These are phyloP conservation scores for Sphecodes monilicornis DNA, from an alignment of 2,888 invertebrate species.

Conservation along the genomic window DNA sequence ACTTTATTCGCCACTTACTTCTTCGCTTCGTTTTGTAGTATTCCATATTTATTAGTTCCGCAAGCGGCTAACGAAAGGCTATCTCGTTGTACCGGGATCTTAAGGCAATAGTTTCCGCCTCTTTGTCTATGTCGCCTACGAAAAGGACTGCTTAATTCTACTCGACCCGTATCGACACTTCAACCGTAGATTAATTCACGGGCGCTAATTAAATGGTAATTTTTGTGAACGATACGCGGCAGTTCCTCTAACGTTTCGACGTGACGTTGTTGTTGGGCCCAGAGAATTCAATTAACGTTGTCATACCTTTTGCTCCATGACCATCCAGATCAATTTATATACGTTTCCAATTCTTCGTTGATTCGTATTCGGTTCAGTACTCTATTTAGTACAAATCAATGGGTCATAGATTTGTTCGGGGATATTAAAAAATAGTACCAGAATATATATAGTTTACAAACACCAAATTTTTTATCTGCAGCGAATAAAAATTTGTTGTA, in stretches of 20 bases:
- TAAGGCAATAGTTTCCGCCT: constrained; percentile 69
- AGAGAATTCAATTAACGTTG: neutral
- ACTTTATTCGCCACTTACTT: constrained; percentile 9
- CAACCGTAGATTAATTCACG: constrained; percentile 3
- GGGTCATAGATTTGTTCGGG: too few species aligned
- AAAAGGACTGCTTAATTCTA: constrained; percentile 28
- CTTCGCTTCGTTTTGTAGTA: constrained; percentile 74
- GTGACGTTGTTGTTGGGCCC: neutral
- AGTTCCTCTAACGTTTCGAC: neutral
- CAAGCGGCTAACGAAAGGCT: constrained; percentile 73
- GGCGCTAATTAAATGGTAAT: constrained; percentile 15
- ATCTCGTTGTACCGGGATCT: constrained; percentile 65
- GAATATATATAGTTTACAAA: too few species aligned
- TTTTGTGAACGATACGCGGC: neutral
- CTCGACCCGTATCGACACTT: neutral
- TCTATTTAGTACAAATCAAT: too few species aligned
- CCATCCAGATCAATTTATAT: neutral
- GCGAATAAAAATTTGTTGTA: too few species aligned
- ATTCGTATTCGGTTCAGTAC: neutral
- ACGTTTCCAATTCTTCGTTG: neutral
- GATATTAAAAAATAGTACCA: too few species aligned
- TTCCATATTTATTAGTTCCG: constrained; percentile 82
- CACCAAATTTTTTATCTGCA: too few species aligned
- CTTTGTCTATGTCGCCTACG: constrained; percentile 47
- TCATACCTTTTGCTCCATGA: neutral